Evolutionary conservation across 2,888 invertebrate species (phyloP).

Genomic region (Leptinotarsa tumamoca): DNA sequence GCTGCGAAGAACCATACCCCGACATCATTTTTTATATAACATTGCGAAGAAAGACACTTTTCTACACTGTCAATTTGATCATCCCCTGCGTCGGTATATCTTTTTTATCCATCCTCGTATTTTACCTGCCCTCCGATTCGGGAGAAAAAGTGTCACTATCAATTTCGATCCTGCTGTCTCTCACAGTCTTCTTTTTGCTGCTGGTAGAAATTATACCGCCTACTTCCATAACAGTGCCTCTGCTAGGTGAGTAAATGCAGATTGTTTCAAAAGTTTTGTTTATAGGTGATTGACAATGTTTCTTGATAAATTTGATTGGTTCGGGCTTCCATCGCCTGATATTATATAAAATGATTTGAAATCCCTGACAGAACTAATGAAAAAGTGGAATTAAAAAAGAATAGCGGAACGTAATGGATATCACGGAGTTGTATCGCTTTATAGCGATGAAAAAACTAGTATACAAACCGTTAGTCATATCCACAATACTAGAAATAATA

Average conservation of each 20-base stretch:
- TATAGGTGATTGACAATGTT: too few species aligned
- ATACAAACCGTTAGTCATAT: too few species aligned
- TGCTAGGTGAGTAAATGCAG: slow-evolving; percentile 74
- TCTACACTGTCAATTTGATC: slow-evolving; percentile 97
- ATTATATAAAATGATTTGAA: too few species aligned
- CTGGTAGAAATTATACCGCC: slow-evolving; percentile 95
- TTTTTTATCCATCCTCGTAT: slow-evolving; percentile 95
- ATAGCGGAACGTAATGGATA: too few species aligned
- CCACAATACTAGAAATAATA: too few species aligned
- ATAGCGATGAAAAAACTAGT: too few species aligned
- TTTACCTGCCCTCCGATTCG: slow-evolving; percentile 97
- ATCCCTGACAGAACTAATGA: too few species aligned
- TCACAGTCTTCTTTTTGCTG: slow-evolving; percentile 94
- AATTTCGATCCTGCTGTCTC: slow-evolving; percentile 91
- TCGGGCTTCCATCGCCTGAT: too few species aligned
- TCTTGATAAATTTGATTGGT: too few species aligned
- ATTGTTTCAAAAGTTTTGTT: too few species aligned
- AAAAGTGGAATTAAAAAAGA: too few species aligned
- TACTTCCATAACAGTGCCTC: slow-evolving; percentile 91
- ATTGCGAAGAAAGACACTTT: slow-evolving; percentile 92
- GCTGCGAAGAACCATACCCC: slow-evolving; percentile 96
- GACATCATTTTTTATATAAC: slow-evolving; percentile 99
- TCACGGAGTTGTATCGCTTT: too few species aligned
- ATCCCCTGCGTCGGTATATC: slow-evolving; percentile 98
- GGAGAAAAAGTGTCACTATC: slow-evolving; percentile 98